Percentiles rank a stretch among this genome's conserved stretches.
Conservation (phyloP, 2,113 vertebrate species). For the Mustela lutreola region DNA sequence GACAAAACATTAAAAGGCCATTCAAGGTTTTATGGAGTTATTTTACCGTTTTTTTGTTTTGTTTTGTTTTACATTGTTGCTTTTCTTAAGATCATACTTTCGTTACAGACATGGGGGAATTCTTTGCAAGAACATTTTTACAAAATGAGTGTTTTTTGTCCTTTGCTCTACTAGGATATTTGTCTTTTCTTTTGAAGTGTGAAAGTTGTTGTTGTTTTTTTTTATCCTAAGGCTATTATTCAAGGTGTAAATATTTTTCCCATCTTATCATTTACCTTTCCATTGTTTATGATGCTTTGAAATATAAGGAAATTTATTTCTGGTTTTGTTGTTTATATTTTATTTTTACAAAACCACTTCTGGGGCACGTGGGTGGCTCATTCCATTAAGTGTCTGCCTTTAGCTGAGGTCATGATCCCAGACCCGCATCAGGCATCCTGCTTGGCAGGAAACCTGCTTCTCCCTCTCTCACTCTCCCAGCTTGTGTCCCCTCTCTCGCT, state of each 20-base stretch:
- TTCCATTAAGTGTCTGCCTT: too few relatives aligned
- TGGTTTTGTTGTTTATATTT: neutral
- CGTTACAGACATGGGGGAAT: neutral
- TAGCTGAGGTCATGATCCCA: too few relatives aligned
- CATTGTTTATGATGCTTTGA: neutral
- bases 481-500: too few relatives aligned
- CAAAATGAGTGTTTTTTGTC: neutral
- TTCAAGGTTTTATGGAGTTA: neutral
- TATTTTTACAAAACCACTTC: constrained; percentile 11
- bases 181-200: neutral
- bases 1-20: constrained; percentile 38
- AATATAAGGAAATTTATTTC: neutral
- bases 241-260: neutral
- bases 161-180: neutral
- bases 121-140: neutral
- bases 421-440: too few relatives aligned
- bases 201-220: neutral
- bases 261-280: neutral
- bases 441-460: too few relatives aligned
- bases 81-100: neutral
- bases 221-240: neutral
- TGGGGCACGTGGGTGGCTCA: neutral
- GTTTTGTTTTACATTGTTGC: neutral
- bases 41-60: too few relatives aligned
- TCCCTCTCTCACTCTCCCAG: too few relatives aligned